A percentile compares a stretch with the other conserved stretches of the same genome.
Evolutionary conservation across 2,888 invertebrate genomes (phyloP).

Genomic region (Anoplius nigerrimus): DNA sequence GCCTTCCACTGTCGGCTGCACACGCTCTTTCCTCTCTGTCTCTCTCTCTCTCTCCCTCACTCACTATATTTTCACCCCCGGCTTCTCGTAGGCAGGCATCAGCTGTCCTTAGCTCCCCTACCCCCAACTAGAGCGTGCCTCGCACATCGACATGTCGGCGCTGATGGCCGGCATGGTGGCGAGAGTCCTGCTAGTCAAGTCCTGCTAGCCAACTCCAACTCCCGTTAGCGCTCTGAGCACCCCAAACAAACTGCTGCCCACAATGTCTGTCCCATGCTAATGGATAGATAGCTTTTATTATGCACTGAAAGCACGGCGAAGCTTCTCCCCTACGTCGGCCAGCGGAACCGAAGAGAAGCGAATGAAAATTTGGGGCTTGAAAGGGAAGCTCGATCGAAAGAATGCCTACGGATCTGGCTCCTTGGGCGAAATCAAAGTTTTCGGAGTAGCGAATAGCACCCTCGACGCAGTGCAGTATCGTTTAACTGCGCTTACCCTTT

Average conservation of each 20-base stretch:
- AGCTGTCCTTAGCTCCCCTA: constrained; percentile 57
- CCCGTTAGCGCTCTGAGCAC: constrained; percentile 34
- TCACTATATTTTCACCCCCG: no score
- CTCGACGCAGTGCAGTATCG: no score
- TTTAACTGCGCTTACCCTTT: background rate
- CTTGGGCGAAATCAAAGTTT: no score
- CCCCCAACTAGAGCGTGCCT: background rate
- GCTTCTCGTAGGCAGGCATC: constrained; percentile 51
- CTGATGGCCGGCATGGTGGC: constrained; percentile 64
- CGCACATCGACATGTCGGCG: constrained; percentile 47
- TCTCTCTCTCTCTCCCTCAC: constrained; percentile 36
- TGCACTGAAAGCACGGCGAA: constrained; percentile 10
- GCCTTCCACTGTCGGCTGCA: no score
- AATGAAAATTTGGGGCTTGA: background rate
- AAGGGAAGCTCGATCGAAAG: background rate
- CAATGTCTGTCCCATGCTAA: constrained; percentile 27
- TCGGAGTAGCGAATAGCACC: no score
- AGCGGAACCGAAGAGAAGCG: background rate
- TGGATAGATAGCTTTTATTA: constrained; percentile 44
- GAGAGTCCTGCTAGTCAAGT: constrained; percentile 16
- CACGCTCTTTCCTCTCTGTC: no score
- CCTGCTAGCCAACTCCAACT: constrained; percentile 19
- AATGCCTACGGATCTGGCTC: no score
- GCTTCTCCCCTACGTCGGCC: background rate
- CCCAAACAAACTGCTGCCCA: constrained; percentile 44